Conservation (phyloP, 2,113 vertebrate genomes). For the Anas platyrhynchos region DNA sequence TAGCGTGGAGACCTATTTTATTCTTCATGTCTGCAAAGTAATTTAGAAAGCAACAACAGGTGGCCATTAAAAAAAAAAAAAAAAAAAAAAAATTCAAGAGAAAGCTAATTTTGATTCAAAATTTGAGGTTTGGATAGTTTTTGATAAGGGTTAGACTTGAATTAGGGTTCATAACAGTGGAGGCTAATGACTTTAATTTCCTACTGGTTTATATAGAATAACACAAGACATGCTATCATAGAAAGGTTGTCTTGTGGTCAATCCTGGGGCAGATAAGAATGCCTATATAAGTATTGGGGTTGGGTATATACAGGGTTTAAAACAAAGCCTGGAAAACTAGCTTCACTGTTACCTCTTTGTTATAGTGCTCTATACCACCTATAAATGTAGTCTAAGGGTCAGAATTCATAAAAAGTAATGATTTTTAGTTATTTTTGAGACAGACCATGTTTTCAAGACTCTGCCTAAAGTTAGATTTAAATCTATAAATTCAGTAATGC, state of each 20-base stretch:
- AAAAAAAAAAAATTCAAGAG: neutral
- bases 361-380: neutral
- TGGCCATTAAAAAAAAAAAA: neutral
- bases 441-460: neutral
- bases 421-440: neutral
- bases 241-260: neutral
- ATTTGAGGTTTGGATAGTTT: neutral
- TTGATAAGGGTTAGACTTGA: neutral
- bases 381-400: neutral
- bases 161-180: neutral
- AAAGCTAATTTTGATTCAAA: neutral
- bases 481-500: neutral
- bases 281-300: neutral
- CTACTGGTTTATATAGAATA: neutral
- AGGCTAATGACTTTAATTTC: neutral
- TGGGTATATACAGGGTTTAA: neutral
- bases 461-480: neutral
- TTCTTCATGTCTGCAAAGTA: neutral
- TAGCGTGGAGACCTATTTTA: neutral
- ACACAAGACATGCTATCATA: neutral
- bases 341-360: neutral
- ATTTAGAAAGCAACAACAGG: neutral
- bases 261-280: neutral
- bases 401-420: neutral
- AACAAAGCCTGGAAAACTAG: neutral